Base-by-base conservation (phyloP, 2,888 invertebrate genomes). In the Chouioia cunea region DNA sequence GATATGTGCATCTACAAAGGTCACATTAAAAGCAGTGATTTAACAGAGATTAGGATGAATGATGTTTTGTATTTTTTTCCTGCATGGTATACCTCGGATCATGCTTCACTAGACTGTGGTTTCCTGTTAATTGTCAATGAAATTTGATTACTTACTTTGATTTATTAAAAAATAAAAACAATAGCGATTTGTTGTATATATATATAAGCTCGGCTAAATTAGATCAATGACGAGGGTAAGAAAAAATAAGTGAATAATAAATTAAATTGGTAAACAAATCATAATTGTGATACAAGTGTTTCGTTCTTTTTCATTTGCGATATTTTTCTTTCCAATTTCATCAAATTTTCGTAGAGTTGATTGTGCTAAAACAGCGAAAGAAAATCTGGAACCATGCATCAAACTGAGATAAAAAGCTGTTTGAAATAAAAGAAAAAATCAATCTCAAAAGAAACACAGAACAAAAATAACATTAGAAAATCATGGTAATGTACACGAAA, bases 11-110 rank as follows among this genome's bases (percentile, higher is more conserved):
- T 74, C 71, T 67, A 73, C 74, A 66, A 53, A 27, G 58, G 27
- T 62, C 77, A 85, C 85, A 85, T 83, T 80, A 70, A 85, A 85
- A 85, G 85, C 85, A 82, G 81, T 85, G 85, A 85, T 79, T 80
- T 78, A 82, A 85, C 84, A 83, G 81, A 83, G 81, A 84, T 84
- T 84, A 83, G 81, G 80, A 85, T 85, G 83, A 83, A 81, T 84
- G 83, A 83, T 85, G 84, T 82, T 80, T 73, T 85, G 84, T 82
- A 80, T 73, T 36, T 27, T 48, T 78, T 85, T 82, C 83, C 85
- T 85, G 85, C 82, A 83, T 83, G 81, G 82, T 78, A 83, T 83
- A 81, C 82, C 82, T 84, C 81, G 81, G 80, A 79, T 83, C 85
- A 85, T 85, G 85, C 85, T 81, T 84, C 84, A 78, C 81, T 83